phyloP scores from a whole-genome alignment of 2,888 invertebrate species.

The Epinotia nisella region DNA sequence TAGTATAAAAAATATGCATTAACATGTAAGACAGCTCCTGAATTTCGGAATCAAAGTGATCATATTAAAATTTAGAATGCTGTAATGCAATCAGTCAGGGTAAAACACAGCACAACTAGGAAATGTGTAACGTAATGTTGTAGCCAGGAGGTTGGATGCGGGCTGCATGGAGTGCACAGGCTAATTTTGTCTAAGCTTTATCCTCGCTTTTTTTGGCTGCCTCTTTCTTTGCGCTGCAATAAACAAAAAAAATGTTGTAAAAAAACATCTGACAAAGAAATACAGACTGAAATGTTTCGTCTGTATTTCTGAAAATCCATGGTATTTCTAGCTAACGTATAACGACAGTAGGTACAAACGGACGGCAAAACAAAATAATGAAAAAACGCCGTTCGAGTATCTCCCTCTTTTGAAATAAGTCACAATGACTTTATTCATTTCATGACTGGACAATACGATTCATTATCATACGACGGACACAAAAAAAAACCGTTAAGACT shows the following conservation, averaged over 20 bases:
- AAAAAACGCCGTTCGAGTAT: too few species aligned
- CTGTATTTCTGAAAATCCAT: too few species aligned
- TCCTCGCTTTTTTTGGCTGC: slow-evolving; percentile 37
- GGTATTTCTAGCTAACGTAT: too few species aligned
- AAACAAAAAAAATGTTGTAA: slow-evolving; percentile 6
- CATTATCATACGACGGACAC: too few species aligned
- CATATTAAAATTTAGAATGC: slow-evolving; percentile 5
- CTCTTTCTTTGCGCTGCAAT: slow-evolving; percentile 40
- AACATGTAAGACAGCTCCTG: not conserved
- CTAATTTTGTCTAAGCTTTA: slow-evolving; percentile 25
- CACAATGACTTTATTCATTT: too few species aligned
- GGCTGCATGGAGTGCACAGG: slow-evolving; percentile 22
- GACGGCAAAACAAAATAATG: too few species aligned
- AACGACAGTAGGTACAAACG: too few species aligned
- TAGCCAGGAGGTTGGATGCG: slow-evolving; percentile 11
- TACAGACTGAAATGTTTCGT: not conserved
- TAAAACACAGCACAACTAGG: slow-evolving; percentile 10
- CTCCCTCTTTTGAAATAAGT: too few species aligned
- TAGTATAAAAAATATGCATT: too few species aligned
- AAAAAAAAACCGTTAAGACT: too few species aligned
- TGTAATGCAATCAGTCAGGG: slow-evolving; percentile 1
- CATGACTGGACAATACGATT: too few species aligned
- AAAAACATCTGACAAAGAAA: not conserved
- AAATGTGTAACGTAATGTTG: slow-evolving; percentile 28
- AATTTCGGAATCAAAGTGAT: slow-evolving; percentile 6